A percentile compares a stretch with the other conserved stretches of the same genome.
These are phyloP conservation scores for Tangara arthus DNA, from an alignment of 2,797 vertebrate species.

Conservation along the genomic window DNA sequence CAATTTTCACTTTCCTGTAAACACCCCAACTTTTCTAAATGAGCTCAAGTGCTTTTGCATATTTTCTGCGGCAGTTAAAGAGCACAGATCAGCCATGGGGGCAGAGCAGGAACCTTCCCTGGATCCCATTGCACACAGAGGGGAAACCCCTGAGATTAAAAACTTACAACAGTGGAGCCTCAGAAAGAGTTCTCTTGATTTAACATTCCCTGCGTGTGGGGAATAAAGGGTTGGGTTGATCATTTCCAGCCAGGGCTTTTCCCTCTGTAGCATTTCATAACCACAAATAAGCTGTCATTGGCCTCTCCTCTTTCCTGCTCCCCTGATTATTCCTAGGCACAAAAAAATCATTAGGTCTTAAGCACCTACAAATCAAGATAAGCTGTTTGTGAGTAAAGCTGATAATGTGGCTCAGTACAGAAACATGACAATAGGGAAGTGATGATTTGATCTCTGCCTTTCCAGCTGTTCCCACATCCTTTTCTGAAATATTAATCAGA, in stretches of 20 bases:
- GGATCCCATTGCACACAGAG: accelerated
- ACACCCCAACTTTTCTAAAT: background rate
- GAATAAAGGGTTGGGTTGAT: background rate
- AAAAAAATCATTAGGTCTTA: background rate
- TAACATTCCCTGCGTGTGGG: background rate
- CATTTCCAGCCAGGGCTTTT: background rate
- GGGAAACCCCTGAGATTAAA: background rate
- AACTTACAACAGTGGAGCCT: background rate
- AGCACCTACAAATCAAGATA: background rate
- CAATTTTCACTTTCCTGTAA: slow-evolving; percentile 32
- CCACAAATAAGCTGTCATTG: background rate
- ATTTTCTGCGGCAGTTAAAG: background rate
- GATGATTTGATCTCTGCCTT: background rate
- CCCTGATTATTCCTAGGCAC: background rate
- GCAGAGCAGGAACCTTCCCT: background rate
- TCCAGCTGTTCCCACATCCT: background rate
- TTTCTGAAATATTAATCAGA: slow-evolving; percentile 13
- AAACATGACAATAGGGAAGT: background rate
- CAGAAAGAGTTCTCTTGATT: background rate
- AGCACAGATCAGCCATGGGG: background rate
- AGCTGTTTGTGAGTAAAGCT: background rate
- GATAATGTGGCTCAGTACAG: background rate
- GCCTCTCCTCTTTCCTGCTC: background rate
- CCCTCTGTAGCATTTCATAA: background rate
- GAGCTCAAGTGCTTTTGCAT: background rate